phyloP scores from a whole-genome alignment of 2,888 invertebrate genomes.

The Nysson spinosus region DNA sequence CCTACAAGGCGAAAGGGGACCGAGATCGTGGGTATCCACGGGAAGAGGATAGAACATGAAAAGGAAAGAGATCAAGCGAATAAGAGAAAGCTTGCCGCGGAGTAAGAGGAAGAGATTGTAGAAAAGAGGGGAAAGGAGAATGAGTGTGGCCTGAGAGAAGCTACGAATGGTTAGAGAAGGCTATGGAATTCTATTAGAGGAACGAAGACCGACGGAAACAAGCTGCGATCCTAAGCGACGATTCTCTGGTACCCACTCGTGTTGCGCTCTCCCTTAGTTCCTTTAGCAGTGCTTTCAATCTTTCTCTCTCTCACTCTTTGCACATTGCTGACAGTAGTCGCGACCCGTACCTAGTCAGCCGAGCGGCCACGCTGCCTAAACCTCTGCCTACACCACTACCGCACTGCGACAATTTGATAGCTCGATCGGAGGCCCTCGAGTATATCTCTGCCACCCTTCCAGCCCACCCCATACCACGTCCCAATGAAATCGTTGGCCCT shows the following conservation, averaged over 20 bases:
- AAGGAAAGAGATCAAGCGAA: not conserved
- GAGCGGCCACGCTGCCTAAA: slow-evolving; percentile 57
- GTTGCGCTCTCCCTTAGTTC: slow-evolving; percentile 17
- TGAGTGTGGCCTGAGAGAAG: slow-evolving; percentile 1
- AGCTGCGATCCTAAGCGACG: slow-evolving; percentile 57
- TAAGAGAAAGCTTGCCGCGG: slow-evolving; percentile 6
- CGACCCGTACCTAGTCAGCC: no score
- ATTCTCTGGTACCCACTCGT: slow-evolving; percentile 49
- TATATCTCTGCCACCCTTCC: slow-evolving; percentile 40
- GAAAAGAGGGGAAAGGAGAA: slow-evolving; percentile 5
- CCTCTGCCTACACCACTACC: slow-evolving; percentile 69
- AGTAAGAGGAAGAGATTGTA: not conserved
- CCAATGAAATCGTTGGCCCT: slow-evolving; percentile 52
- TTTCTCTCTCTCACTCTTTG: slow-evolving; percentile 48
- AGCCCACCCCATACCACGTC: slow-evolving; percentile 10
- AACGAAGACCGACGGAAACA: slow-evolving; percentile 46
- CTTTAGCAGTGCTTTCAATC: slow-evolving; percentile 35
- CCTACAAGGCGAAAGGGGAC: slow-evolving; percentile 32
- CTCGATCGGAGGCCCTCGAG: slow-evolving; percentile 60
- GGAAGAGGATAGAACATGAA: slow-evolving; percentile 19
- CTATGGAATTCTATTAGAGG: slow-evolving; percentile 42
- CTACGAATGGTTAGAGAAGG: slow-evolving; percentile 31
- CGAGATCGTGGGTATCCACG: slow-evolving; percentile 36
- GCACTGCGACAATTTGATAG: slow-evolving; percentile 76
- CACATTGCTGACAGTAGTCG: slow-evolving; percentile 60